phyloP scores from a whole-genome alignment of 2,888 invertebrate species.

The Luperina testacea region DNA sequence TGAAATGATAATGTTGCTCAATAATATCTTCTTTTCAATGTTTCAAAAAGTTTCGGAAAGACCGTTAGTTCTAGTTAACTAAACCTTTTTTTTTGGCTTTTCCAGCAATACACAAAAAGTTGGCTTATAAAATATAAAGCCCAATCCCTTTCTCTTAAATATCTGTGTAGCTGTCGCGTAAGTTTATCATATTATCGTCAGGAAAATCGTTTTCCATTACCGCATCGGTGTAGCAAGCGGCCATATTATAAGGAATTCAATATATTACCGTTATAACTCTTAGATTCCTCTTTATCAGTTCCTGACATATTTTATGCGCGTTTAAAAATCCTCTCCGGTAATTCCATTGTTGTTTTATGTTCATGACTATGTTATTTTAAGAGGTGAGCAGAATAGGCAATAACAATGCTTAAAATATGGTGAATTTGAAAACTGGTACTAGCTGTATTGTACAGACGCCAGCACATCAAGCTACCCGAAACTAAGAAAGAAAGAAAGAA shows the following conservation, averaged over 20 bases:
- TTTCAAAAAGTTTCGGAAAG: background rate
- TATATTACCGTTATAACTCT: slow-evolving; percentile 74
- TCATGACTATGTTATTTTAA: slow-evolving; percentile 39
- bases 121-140: background rate
- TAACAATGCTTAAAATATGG: slow-evolving; percentile 6
- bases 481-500: no score
- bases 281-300: slow-evolving; percentile 69
- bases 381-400: slow-evolving; percentile 20
- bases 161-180: background rate
- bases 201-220: background rate
- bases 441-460: background rate
- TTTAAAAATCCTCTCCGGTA: slow-evolving; percentile 54
- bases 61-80: background rate
- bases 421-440: background rate
- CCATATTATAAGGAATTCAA: slow-evolving; percentile 68
- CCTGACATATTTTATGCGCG: slow-evolving; percentile 56
- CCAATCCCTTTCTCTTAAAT: background rate
- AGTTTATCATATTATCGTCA: background rate
- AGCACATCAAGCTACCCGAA: no score
- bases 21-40: background rate
- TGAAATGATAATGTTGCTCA: background rate
- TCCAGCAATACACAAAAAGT: background rate
- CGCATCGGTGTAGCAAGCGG: slow-evolving; percentile 61
- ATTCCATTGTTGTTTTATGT: slow-evolving; percentile 54
- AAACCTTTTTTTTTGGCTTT: background rate